phyloP scores from a whole-genome alignment of 1,140 invertebrate genomes.

The Drosophila parabipectinata region DNA sequence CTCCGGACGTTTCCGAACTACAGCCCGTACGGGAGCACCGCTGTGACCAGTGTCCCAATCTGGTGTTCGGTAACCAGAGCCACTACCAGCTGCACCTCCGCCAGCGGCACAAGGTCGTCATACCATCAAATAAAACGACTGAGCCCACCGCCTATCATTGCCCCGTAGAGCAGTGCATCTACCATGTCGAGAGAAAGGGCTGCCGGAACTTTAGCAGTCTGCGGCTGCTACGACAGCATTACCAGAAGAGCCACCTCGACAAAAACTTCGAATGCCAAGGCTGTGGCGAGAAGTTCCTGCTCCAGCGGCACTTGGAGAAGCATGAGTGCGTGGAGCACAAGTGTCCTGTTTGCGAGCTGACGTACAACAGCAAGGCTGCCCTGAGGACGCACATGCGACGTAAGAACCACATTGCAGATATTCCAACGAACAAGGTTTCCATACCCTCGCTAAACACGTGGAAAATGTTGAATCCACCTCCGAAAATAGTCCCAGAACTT shows the following conservation, averaged over 20 bases:
- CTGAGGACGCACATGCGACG: constrained; percentile 65
- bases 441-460: constrained; percentile 29
- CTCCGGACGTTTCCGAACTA: constrained; percentile 52
- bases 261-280: constrained; percentile 85
- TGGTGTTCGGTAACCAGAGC: constrained; percentile 63
- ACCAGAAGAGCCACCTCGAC: constrained; percentile 87
- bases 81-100: constrained; percentile 62
- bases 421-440: constrained; percentile 30
- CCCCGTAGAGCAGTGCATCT: constrained; percentile 49
- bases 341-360: constrained; percentile 52
- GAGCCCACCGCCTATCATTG: constrained; percentile 40
- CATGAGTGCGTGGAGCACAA: constrained; percentile 85
- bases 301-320: constrained; percentile 85
- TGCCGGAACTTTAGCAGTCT: constrained; percentile 68
- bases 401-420: constrained; percentile 41
- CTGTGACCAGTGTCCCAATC: constrained; percentile 41
- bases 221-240: constrained; percentile 85
- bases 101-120: constrained; percentile 42
- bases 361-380: constrained; percentile 58
- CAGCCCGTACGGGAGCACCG: constrained; percentile 57
- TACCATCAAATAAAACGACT: background rate
- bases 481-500: background rate
- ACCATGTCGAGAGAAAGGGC: constrained; percentile 38
- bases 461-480: constrained; percentile 28
- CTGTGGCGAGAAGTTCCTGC: constrained; percentile 86